These are phyloP conservation scores for Pygoscelis antarcticus DNA, from an alignment of 2,113 vertebrate genomes.

Conservation along the genomic window DNA sequence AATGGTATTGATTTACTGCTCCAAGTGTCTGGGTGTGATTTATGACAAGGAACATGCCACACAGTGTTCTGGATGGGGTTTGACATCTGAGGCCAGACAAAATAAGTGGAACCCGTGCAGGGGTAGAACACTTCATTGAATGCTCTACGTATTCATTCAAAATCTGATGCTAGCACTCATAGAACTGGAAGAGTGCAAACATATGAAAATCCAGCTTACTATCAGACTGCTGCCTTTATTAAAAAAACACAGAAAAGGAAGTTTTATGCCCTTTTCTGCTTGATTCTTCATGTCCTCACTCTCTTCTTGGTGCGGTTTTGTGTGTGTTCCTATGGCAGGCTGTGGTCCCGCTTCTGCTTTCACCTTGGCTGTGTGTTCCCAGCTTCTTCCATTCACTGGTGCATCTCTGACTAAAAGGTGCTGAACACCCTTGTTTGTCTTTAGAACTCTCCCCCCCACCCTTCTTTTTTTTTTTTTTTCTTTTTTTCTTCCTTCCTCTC, in stretches of 20 bases:
- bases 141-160: not conserved
- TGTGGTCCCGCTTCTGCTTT: not conserved
- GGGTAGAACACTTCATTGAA: not conserved
- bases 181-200: not conserved
- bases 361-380: not conserved
- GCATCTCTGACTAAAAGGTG: not conserved
- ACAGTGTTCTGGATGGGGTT: not conserved
- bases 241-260: not conserved
- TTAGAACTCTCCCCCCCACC: not conserved
- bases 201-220: not conserved
- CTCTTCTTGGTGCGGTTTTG: not conserved
- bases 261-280: not conserved
- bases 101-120: not conserved
- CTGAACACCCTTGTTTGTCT: not conserved
- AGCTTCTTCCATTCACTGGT: not conserved
- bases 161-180: not conserved
- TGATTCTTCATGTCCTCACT: not conserved
- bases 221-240: not conserved
- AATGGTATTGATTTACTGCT: constrained; percentile 58
- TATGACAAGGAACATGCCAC: constrained; percentile 48
- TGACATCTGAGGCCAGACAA: not conserved
- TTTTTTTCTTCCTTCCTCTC: too few relatives aligned
- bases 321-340: not conserved
- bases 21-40: constrained; percentile 42
- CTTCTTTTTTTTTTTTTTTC: too few relatives aligned